Evolutionary conservation across 2,113 vertebrate species (phyloP).

Genomic region (Pholis gunnellus): DNA sequence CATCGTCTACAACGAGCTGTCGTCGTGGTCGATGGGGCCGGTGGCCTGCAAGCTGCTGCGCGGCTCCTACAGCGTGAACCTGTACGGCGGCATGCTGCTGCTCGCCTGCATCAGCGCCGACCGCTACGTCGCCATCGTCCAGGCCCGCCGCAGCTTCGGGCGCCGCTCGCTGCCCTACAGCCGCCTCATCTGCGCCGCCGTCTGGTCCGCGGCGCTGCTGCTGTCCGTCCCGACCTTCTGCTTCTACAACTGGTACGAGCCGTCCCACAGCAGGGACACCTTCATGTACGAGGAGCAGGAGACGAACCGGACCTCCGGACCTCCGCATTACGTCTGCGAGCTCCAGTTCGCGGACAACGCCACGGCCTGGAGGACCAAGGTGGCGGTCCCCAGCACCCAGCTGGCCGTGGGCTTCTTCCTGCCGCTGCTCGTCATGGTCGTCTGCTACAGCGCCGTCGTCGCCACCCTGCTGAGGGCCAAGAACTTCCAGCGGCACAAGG

Average conservation of each 20-base stretch:
- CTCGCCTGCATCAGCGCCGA: constrained; percentile 91
- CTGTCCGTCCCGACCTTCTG: constrained; percentile 87
- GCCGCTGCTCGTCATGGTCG: constrained; percentile 88
- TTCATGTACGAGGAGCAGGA: accelerated
- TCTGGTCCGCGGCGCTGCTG: constrained; percentile 86
- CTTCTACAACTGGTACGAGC: constrained; percentile 74
- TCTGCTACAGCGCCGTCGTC: constrained; percentile 89
- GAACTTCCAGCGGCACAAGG: constrained; percentile 90
- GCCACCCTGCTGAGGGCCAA: constrained; percentile 85
- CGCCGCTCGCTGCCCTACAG: constrained; percentile 84
- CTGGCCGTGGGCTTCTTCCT: constrained; percentile 89
- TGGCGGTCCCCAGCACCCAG: constrained; percentile 83
- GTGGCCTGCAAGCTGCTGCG: constrained; percentile 88
- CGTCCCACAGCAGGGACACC: accelerated
- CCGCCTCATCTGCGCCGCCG: constrained; percentile 79
- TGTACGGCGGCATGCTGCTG: constrained; percentile 93
- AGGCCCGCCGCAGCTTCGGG: constrained; percentile 88
- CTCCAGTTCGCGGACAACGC: constrained; percentile 54
- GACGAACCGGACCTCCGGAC: accelerated
- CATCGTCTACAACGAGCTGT: constrained; percentile 85
- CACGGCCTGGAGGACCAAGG: constrained; percentile 73
- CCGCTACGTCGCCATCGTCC: constrained; percentile 92
- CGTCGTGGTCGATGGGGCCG: constrained; percentile 84
- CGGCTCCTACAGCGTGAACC: constrained; percentile 90
- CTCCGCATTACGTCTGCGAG: constrained; percentile 79